Evolutionary conservation across 2,888 invertebrate genomes (phyloP).

Genomic region (Hydraecia micacea): DNA sequence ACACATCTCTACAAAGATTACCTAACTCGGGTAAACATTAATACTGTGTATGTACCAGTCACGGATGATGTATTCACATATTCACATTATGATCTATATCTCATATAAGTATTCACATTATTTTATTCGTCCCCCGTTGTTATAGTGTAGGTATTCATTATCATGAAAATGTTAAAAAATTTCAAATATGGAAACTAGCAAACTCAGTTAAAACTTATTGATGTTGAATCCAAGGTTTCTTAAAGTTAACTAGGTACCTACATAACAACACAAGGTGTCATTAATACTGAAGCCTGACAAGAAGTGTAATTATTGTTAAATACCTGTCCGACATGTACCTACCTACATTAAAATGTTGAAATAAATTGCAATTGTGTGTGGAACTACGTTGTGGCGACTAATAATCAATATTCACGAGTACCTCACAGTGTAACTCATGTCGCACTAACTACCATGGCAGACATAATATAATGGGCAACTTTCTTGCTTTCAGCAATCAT

Average conservation of each 20-base stretch:
- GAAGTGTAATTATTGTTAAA: conserved; percentile 51
- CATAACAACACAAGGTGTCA: conserved; percentile 24
- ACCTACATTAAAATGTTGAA: conserved; percentile 36
- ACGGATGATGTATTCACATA: conserved; percentile 57
- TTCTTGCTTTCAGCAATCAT: conserved; percentile 36
- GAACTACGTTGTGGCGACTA: conserved; percentile 20
- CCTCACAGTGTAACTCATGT: conserved; percentile 11
- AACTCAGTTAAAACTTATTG: conserved; percentile 41
- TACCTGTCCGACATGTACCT: conserved; percentile 13
- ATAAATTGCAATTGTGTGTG: conserved; percentile 47
- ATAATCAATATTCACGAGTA: conserved; percentile 34
- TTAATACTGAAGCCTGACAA: conserved; percentile 35
- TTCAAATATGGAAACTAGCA: conserved; percentile 30
- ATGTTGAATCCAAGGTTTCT: conserved; percentile 49
- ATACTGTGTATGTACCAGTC: conserved; percentile 58
- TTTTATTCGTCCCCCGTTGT: conserved; percentile 43
- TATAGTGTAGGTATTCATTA: conserved; percentile 21
- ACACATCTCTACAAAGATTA: conserved; percentile 67
- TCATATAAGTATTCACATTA: conserved; percentile 31
- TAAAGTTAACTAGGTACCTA: conserved; percentile 36
- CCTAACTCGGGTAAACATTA: conserved; percentile 70
- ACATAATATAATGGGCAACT: conserved; percentile 26
- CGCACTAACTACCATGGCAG: conserved; percentile 22
- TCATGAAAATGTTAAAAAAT: conserved; percentile 32
- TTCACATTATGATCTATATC: conserved; percentile 38